Base-by-base conservation (phyloP, 2,797 vertebrate species). In the Centroberyx gerrardi region DNA sequence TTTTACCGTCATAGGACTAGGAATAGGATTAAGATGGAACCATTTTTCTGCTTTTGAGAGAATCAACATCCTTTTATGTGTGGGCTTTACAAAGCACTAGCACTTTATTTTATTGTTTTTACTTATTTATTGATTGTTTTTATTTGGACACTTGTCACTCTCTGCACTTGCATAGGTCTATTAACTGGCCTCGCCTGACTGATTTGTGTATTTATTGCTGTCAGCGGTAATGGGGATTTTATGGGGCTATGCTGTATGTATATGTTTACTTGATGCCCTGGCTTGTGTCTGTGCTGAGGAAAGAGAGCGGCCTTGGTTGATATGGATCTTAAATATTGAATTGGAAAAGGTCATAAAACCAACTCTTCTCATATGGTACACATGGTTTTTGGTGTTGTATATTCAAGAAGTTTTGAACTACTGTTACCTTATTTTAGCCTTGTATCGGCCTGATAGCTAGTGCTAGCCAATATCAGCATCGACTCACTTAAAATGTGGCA, bases 181-280 rank as follows among this genome's bases (percentile, higher is more conserved):
- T 72, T 78, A 75, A 58, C 63, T 17, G 7, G 53, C 49, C 33
- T 33, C 7, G 33, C 33, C 33, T 8, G 38, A 8, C 53, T 51
- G 70, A 66, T 62, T 62, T 66, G 51, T 69, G 76, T 69, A 74
- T 80, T 82, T 72, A 71, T n/a, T 79, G 76, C 69, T 60, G 40
- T 80, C 53, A 51, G 64, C 60, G 38, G 38, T 76, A 76, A 53
- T 60, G 12, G 1, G 29, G 48, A 29, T 80, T 78, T 78, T 78
- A 73, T 71, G 40, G 60, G 14, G 40, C 56, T 68, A 62, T 52
- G 18, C 33, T 18, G 48, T 51, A n/a, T 51, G 48, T 8, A 8
- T 18, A n/a, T 51, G n/a, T 51, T 1, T n/a, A 8, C 48, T 17
- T n/a, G 48, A 9, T 51, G 6, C n/a, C 48, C 48, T 48, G 46